These are phyloP conservation scores for Aphelocoma coerulescens DNA, from an alignment of 2,113 vertebrate species.

Conservation along the genomic window DNA sequence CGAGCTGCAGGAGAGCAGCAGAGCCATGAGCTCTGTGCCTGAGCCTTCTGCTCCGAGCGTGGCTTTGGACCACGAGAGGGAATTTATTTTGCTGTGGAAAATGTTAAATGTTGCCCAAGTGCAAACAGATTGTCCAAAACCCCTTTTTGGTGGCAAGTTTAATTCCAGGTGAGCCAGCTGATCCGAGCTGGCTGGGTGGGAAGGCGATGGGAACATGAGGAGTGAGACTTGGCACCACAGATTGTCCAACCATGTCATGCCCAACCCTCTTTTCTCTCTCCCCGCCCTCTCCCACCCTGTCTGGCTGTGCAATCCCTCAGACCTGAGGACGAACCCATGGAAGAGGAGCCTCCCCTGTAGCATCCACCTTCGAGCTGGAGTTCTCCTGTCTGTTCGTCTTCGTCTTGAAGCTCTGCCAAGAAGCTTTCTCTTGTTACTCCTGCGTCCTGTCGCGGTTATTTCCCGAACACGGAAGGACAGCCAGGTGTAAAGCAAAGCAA, in stretches of 20 bases:
- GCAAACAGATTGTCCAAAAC: not conserved
- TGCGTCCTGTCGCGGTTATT: slow-evolving; percentile 61
- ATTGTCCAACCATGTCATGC: not conserved
- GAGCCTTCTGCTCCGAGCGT: fast-evolving
- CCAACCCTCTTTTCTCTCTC: not conserved
- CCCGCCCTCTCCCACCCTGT: not conserved
- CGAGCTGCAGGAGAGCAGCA: not conserved
- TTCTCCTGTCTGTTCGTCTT: slow-evolving; percentile 73
- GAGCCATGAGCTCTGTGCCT: not conserved
- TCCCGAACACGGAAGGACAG: slow-evolving; percentile 58
- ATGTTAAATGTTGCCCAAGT: fast-evolving
- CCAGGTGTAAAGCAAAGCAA: slow-evolving; percentile 64
- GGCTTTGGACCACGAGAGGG: not conserved
- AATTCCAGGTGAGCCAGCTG: not conserved
- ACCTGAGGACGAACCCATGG: slow-evolving; percentile 93
- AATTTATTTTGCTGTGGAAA: not conserved
- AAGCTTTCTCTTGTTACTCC: slow-evolving; percentile 70
- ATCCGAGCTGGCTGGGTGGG: not conserved
- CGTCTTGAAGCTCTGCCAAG: slow-evolving; percentile 78
- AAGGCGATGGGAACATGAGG: not conserved
- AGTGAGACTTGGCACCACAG: not conserved
- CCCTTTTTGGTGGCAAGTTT: not conserved
- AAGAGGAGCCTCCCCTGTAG: slow-evolving; percentile 93
- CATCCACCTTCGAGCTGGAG: slow-evolving; percentile 35
- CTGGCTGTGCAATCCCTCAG: slow-evolving; percentile 53